phyloP scores from a whole-genome alignment of 2,888 invertebrate genomes.

The Synergus japonicus region DNA sequence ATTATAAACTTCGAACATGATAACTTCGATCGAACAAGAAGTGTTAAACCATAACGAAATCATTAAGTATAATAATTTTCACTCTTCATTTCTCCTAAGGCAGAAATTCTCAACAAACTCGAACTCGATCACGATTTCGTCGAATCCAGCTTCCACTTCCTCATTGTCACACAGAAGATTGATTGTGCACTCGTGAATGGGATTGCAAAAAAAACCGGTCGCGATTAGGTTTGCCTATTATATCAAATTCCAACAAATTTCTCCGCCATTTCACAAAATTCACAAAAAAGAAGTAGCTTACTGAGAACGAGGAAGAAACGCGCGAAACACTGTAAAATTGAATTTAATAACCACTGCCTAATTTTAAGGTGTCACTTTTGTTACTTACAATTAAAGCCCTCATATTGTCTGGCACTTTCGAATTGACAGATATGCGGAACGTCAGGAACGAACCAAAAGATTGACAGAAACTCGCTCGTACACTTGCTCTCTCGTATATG shows the following conservation, averaged over 20 bases:
- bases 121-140: background rate
- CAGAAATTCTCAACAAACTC: background rate
- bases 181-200: conserved; percentile 20
- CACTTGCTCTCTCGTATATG: conserved; percentile 65
- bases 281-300: background rate
- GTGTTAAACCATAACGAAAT: too few relatives aligned
- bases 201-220: background rate
- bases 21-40: too few relatives aligned
- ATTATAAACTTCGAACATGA: too few relatives aligned
- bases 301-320: background rate
- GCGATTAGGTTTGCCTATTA: background rate
- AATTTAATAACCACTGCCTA: background rate
- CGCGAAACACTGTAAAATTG: background rate
- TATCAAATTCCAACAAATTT: background rate
- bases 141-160: conserved; percentile 11
- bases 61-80: background rate
- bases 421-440: background rate
- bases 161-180: conserved; percentile 7
- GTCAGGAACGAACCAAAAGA: conserved; percentile 23
- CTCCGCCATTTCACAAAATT: background rate
- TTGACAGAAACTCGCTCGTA: conserved; percentile 55
- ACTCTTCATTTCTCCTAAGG: background rate
- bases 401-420: conserved; percentile 48
- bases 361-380: background rate
- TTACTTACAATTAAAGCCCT: conserved; percentile 60